Base-by-base conservation (phyloP, 2,797 vertebrate genomes). In the Euphonia xanthogaster region DNA sequence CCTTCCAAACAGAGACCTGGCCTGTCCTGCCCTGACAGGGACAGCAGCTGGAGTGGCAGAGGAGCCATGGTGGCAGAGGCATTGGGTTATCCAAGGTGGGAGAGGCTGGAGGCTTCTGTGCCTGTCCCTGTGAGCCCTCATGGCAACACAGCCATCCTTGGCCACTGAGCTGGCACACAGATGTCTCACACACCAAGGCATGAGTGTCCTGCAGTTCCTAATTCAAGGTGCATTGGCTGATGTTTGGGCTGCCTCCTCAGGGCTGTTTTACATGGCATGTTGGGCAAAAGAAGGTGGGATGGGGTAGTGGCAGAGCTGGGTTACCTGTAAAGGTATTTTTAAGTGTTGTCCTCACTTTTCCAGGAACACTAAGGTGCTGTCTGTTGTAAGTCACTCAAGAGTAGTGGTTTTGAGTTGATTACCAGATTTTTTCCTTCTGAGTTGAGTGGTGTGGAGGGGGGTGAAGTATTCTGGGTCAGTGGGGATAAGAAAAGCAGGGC, bases 61-160 rank as follows among this genome's bases (percentile, higher is more conserved):
- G 9, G 71, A 27, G 30, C 53, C 0, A 0, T 61, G 78, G 30
- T 58, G 58, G 16, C 62, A 55, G n/a, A 3, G 14, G 2, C 2
- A 1, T 44, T 75, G 61, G n/a, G 4, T 37, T 54, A 18, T 21
- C 1, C 7, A 24, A 23, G 57, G 10, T 9, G 7, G 33, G 44
- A 54, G 31, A 48, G 7, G 7, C n/a, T 81, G 79, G 45, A 47
- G 23, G 40, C 22, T 63, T 44, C 44, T 48, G 28, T 7, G 5
- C 17, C 53, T 60, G 31, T 48, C 65, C 25, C 18, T 28, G 25
- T 63, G 51, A 2, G 27, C 27, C 16, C 24, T 28, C 9, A 3
- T 5, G 12, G 33, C 21, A 33, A 1, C 40, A 54, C 40, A 39
- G 58, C n/a, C 16, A 1, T 53, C 37, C 17, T 37, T 2, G 3